Conservation (phyloP, 2,888 invertebrate genomes). For the Micoletzkya japonica region DNA sequence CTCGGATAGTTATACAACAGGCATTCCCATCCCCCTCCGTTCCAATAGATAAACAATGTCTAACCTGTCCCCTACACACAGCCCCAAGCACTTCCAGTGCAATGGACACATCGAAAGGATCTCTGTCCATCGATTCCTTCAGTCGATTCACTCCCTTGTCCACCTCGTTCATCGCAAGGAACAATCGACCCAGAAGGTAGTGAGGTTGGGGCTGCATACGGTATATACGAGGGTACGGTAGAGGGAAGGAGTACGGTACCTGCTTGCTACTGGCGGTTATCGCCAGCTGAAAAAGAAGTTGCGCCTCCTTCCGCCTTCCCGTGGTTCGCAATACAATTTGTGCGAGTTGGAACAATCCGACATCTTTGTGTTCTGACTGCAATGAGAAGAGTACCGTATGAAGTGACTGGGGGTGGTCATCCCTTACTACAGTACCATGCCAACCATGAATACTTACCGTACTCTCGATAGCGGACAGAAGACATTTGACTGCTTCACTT, state of each 20-base stretch:
- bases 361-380: slow-evolving; percentile 68
- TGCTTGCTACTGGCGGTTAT: slow-evolving; percentile 68
- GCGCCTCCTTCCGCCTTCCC: slow-evolving; percentile 69
- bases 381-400: neutral
- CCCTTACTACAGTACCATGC: neutral
- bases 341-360: slow-evolving; percentile 75
- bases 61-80: slow-evolving; percentile 47
- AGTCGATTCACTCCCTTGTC: slow-evolving; percentile 17
- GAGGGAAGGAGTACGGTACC: neutral
- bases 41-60: too few relatives aligned
- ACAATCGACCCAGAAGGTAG: slow-evolving; percentile 41
- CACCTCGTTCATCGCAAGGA: slow-evolving; percentile 7
- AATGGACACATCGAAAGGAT: slow-evolving; percentile 37
- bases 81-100: slow-evolving; percentile 44
- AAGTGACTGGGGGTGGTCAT: neutral
- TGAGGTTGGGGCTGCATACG: slow-evolving; percentile 37
- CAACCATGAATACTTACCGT: neutral
- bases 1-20: too few relatives aligned
- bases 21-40: too few relatives aligned
- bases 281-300: slow-evolving; percentile 72
- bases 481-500: slow-evolving; percentile 75
- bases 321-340: slow-evolving; percentile 72
- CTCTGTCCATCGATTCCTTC: slow-evolving; percentile 40
- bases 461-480: slow-evolving; percentile 69
- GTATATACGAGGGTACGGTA: neutral